Base-by-base conservation (phyloP, 2,888 invertebrate genomes). In the Nemapogon koenigi region DNA sequence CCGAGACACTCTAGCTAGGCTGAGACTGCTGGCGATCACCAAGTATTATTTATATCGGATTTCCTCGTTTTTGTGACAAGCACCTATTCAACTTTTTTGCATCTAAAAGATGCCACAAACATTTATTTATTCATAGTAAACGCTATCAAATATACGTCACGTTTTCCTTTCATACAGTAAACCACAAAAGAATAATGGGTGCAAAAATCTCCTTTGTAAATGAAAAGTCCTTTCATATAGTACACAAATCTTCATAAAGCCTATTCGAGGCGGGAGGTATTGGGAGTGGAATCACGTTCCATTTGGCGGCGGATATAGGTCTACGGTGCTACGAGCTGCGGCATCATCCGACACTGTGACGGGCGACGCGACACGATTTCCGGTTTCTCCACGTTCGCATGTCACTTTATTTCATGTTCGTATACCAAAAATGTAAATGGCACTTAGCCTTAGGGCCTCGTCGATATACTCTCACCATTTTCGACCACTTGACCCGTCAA, bases 221-320 rank as follows among this genome's bases (percentile, higher is more conserved):
- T 33, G 33, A 33, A 35, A 37, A 37, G 27, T 27, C 37, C 18
- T 27, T 28, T 37, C 28, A 27, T 26, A 27, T 16, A 27, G 28
- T 38, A 38, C 33, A 43, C 43, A 45, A 39, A 47, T 42, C 40
- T 44, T 27, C 37, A 37, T 37, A 37, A 37, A 37, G 37, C 37
- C 27, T 13, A 29, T 28, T 28, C 27, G 37, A 37, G 50, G 51
- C 47, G 47, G 48, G 47, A 48, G 52, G 52, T 52, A 62, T 69
- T 64, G 60, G 55, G 58, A 62, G 63, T 65, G 61, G 60, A 62
- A 60, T 61, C 69, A 64, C 63, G 63, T 65, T 64, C 55, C 53
- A 69, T 70, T 68, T 62, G 64, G 62, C 57, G 62, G 65, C 67
- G 69, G 70, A 70, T 70, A 68, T 69, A 65, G 62, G 64, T 57